A percentile compares a stretch with the other conserved stretches of the same genome.
Evolutionary conservation across 2,113 vertebrate genomes (phyloP).

Genomic region (Gavialis gangeticus): DNA sequence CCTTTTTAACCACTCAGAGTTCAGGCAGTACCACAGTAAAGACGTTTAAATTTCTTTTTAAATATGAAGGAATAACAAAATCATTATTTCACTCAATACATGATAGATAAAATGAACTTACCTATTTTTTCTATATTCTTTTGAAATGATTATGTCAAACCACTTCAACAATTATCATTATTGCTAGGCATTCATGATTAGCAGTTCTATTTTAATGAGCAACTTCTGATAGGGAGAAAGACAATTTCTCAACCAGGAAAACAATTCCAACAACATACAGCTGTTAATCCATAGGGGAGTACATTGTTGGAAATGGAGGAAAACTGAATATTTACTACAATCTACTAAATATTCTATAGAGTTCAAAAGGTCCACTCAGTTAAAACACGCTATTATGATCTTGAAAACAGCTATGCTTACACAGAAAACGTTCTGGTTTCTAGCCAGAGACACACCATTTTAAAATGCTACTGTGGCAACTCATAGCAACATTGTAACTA

Average conservation of each 20-base stretch:
- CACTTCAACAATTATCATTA: slow-evolving; percentile 26
- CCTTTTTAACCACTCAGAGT: neutral
- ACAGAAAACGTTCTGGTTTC: slow-evolving; percentile 24
- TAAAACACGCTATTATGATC: slow-evolving; percentile 40
- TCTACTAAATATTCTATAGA: slow-evolving; percentile 58
- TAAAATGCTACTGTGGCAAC: slow-evolving; percentile 64
- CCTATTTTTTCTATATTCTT: neutral
- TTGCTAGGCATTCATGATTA: neutral
- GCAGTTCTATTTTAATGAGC: slow-evolving; percentile 5
- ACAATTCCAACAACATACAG: neutral
- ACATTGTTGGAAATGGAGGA: slow-evolving; percentile 44
- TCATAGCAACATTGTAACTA: slow-evolving; percentile 3
- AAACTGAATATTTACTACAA: slow-evolving; percentile 62
- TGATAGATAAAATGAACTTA: neutral
- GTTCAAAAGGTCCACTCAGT: slow-evolving; percentile 39
- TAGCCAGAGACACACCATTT: slow-evolving; percentile 51
- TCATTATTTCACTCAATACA: neutral
- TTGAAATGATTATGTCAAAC: slow-evolving; percentile 22
- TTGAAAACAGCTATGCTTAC: slow-evolving; percentile 27
- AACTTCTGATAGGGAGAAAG: slow-evolving; percentile 14
- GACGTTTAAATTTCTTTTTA: neutral
- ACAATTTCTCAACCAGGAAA: slow-evolving; percentile 7
- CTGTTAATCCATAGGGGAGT: neutral
- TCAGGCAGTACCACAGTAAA: neutral
- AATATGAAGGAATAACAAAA: neutral